A percentile compares a stretch with the other conserved stretches of the same genome.
Evolutionary conservation across 2,797 vertebrate genomes (phyloP).

Genomic region (Gallirallus australis): DNA sequence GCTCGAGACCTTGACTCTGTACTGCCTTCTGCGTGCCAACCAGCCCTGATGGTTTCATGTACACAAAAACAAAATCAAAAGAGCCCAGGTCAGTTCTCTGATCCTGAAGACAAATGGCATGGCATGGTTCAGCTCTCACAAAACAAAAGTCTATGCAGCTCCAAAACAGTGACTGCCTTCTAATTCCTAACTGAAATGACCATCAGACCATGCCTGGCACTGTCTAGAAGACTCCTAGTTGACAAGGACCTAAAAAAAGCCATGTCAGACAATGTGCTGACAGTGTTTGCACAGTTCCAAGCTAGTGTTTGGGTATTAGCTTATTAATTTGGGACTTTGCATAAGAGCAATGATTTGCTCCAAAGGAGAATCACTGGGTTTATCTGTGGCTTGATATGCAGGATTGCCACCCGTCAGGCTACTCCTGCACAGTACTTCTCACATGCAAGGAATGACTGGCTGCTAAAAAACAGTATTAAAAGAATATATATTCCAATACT

Average conservation of each 20-base stretch:
- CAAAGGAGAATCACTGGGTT: background rate
- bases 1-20: background rate
- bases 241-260: background rate
- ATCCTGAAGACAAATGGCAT: background rate
- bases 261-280: rapidly evolving
- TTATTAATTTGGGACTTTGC: background rate
- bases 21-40: background rate
- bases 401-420: background rate
- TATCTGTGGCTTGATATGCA: background rate
- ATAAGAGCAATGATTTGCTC: background rate
- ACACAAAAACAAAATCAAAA: background rate
- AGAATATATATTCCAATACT: too few relatives aligned
- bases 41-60: background rate
- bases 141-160: background rate
- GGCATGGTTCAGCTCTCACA: background rate
- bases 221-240: background rate
- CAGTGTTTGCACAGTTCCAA: background rate
- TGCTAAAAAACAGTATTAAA: background rate
- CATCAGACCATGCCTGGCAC: background rate
- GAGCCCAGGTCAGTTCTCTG: background rate
- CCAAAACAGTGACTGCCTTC: background rate
- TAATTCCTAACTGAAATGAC: background rate
- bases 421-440: background rate
- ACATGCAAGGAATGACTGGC: background rate
- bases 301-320: background rate